Base-by-base conservation (phyloP, 1,140 invertebrate genomes). In the Leptinotarsa undecemlineata region DNA sequence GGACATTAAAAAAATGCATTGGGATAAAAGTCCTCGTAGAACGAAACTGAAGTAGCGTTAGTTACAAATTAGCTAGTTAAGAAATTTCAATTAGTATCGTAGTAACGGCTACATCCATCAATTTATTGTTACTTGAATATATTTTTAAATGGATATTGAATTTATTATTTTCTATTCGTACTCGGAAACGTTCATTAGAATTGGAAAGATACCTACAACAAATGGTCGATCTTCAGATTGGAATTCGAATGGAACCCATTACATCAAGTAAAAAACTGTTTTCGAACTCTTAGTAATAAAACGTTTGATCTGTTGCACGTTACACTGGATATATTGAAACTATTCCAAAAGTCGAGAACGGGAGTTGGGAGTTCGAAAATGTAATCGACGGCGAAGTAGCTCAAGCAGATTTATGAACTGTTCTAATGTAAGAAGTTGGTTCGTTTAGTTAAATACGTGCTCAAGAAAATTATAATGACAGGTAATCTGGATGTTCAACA, bases 391-490 rank as follows among this genome's bases (percentile, higher is more conserved):
- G 47, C 62, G 60, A 61, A 73, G 62, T 61, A 73, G 68, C 72
- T 73, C 64, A 73, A 48, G 64, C 72, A 75, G 76, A 77, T 77
- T 77, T 77, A 77, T 77, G 76, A 75, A 77, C 76, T 74, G 76
- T 77, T 74, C 71, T 77, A 77, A 77, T 77, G 73, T 70, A 68
- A 67, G 70, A 77, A 77, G 73, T 77, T 75, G 70, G 73, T 74
- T 74, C 76, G 73, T 77, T 77, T 68, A 72, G 73, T 75, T 74
- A 75, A 77, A 77, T 77, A 74, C 76, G 76, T 72, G 73, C 71
- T 72, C 76, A 75, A 60, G 73, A 71, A 77, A 77, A 77, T 77
- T 75, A 77, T 77, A 77, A 77, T 77, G 76, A 77, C 76, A 77
- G 76, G 76, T 77, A 77, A 77, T 77, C 76, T 71, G 71, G 76